Conservation (phyloP, 2,113 vertebrate genomes). For the Dendropsophus ebraccatus region DNA sequence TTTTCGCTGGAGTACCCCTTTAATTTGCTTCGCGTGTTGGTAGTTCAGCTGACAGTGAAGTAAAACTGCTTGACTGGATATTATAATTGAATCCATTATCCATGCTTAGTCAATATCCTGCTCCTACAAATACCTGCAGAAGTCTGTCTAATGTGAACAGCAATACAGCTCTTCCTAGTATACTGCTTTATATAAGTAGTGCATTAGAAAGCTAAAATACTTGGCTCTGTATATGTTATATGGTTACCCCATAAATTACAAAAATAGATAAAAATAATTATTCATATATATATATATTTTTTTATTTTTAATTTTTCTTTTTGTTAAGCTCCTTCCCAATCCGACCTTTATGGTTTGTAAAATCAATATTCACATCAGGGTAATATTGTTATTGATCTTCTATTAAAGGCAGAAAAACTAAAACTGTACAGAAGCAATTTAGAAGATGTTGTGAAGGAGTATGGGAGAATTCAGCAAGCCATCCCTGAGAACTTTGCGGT, state of each 20-base stretch:
- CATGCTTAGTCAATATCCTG: not conserved
- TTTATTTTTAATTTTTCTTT: not conserved
- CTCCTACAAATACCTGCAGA: not conserved
- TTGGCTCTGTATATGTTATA: too few relatives aligned
- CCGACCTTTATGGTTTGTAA: not conserved
- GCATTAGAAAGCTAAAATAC: too few relatives aligned
- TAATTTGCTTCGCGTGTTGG: not conserved
- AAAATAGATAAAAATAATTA: too few relatives aligned
- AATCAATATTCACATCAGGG: not conserved
- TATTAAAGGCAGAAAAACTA: constrained; percentile 52
- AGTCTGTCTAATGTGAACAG: not conserved
- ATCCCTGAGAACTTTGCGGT: constrained; percentile 49
- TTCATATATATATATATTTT: too few relatives aligned
- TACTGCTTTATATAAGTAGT: too few relatives aligned
- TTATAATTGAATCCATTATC: not conserved
- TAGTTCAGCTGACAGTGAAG: not conserved
- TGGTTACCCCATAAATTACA: too few relatives aligned
- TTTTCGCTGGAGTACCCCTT: too few relatives aligned
- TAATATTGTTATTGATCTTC: not conserved
- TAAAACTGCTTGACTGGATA: not conserved
- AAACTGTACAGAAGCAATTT: constrained; percentile 57
- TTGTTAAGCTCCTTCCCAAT: not conserved
- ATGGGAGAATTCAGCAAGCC: constrained; percentile 31
- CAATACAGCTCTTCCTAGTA: not conserved
- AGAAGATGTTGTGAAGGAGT: constrained; percentile 52